These are phyloP conservation scores for Tortrix viridana DNA, from an alignment of 2,888 invertebrate species.

Conservation along the genomic window DNA sequence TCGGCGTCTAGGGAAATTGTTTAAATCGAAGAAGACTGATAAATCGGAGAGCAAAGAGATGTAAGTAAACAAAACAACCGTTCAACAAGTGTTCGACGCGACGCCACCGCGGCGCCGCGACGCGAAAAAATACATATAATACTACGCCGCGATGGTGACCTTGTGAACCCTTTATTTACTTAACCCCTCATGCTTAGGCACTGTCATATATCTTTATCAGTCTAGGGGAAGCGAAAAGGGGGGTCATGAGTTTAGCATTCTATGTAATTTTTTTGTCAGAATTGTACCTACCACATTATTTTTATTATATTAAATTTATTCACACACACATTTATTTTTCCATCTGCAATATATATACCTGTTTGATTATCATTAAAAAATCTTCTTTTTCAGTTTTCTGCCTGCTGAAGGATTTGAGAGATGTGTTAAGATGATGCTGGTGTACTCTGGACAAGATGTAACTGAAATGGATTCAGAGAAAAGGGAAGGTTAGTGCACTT, in stretches of 20 bases:
- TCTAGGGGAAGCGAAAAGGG: no score
- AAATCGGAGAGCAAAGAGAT: conserved; percentile 29
- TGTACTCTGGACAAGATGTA: conserved; percentile 25
- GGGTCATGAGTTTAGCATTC: no score
- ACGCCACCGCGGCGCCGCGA: conserved; percentile 2
- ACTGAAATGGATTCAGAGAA: conserved; percentile 3
- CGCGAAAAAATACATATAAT: no score
- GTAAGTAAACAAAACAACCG: conserved; percentile 29
- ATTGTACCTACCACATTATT: no score
- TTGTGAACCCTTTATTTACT: neutral
- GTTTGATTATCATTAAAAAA: neutral
- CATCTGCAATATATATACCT: no score
- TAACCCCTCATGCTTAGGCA: neutral
- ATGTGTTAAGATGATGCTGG: conserved; percentile 30
- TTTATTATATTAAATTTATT: no score
- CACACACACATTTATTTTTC: no score
- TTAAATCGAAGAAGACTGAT: conserved; percentile 31
- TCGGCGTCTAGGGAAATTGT: conserved; percentile 36
- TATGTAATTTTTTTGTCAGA: no score
- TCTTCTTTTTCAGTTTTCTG: conserved; percentile 27
- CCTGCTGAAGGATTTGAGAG: conserved; percentile 30
- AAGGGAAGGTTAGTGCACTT: conserved; percentile 11
- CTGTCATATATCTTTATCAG: no score
- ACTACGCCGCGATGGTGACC: conserved; percentile 13
- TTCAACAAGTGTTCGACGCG: conserved; percentile 27